Base-by-base conservation (phyloP, 2,113 vertebrate genomes). In the Ploceus nigricollis region DNA sequence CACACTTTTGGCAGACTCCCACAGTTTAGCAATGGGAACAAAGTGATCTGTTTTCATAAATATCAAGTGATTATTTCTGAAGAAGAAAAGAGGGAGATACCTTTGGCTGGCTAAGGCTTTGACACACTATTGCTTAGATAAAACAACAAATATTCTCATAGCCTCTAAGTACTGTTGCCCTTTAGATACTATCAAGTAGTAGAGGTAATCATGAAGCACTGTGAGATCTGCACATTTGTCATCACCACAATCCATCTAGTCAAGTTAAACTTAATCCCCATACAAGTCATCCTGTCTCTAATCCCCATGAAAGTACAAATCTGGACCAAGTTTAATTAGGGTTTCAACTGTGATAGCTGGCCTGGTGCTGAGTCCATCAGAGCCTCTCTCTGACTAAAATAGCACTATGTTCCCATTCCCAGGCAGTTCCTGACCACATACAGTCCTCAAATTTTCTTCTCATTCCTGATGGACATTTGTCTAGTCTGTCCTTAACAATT, bases 11-110 rank as follows among this genome's bases (percentile, higher is more conserved):
- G 94, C 91, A 95, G 85, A 82, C 40, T 76, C 56, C 31, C 54
- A 57, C 81, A 66, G 63, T 91, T 93, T 66, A 95, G 70, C 56
- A 92, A 75, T 22, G 82, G 88, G 90, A 95, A 97, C 82, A 93
- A 94, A 93, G 75, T 76, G 83, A 91, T 96, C 91, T 86, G 39
- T 83, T 93, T 95, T 93, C 82, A 92, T 79, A 95, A 96, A 88
- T 88, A 95, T 50, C 56, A 92, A 91, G 39, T 42, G 65, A 20
- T 89, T 89, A 70, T 96, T 97, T 94, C 75, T 95, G 85, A 87
- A 94, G 53, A 87, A 92, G 53, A 72, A 76, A 79, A 83, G 84
- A 63, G 44, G 48, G 45, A 89, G 71, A 72, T 78, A 79, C 75
- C 81, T 90, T 84, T 73, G 42, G 42, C 88, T 87, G 61, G 58